Evolutionary conservation across 2,113 vertebrate genomes (phyloP).

Genomic region (Saguinus imperator): DNA sequence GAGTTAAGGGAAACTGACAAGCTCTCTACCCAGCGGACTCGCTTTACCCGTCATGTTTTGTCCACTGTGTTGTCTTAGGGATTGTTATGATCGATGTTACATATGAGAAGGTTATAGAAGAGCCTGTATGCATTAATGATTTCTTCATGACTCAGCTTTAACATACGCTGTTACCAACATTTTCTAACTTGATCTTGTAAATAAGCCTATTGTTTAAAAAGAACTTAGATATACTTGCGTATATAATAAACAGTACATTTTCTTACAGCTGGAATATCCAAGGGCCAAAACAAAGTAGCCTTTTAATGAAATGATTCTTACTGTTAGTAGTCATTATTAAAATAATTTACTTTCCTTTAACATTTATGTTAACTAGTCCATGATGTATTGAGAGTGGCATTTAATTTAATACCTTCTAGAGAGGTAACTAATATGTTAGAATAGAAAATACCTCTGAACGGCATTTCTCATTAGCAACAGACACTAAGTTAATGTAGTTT

Average conservation of each 20-base stretch:
- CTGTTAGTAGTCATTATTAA: slow-evolving; percentile 80
- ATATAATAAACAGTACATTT: slow-evolving; percentile 54
- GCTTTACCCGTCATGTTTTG: accelerated
- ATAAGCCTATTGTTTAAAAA: not conserved
- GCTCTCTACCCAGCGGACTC: accelerated
- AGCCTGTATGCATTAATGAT: not conserved
- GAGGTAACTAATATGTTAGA: slow-evolving; percentile 79
- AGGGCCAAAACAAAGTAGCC: slow-evolving; percentile 77
- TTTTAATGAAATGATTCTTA: slow-evolving; percentile 81
- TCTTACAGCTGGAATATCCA: slow-evolving; percentile 62
- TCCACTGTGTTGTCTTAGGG: not conserved
- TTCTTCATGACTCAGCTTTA: not conserved
- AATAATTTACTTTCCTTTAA: slow-evolving; percentile 78
- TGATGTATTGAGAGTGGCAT: slow-evolving; percentile 82
- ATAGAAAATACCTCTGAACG: slow-evolving; percentile 81
- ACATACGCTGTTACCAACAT: not conserved
- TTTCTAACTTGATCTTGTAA: not conserved
- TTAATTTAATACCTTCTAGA: slow-evolving; percentile 84
- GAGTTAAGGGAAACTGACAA: not conserved
- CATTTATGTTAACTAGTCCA: slow-evolving; percentile 80
- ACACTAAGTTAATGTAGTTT: slow-evolving; percentile 83
- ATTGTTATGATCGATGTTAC: too few relatives aligned
- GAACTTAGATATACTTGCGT: not conserved
- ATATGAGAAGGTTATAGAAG: not conserved
- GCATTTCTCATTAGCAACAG: slow-evolving; percentile 83